phyloP scores from a whole-genome alignment of 2,888 invertebrate genomes.

The Hypolimnas misippus region DNA sequence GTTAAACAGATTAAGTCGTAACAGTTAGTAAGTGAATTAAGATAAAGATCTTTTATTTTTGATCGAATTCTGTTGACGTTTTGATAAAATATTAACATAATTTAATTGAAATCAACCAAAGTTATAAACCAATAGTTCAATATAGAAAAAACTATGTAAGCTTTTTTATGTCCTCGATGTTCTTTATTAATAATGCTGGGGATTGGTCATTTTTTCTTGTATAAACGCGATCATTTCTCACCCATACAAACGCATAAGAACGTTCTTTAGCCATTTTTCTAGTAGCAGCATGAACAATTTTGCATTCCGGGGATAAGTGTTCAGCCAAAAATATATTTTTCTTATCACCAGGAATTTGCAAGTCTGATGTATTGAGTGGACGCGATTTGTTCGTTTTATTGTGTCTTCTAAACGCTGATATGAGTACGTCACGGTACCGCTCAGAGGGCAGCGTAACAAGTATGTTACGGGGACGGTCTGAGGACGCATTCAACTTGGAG shows the following conservation, averaged over 20 bases:
- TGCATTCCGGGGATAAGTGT: slow-evolving; percentile 8
- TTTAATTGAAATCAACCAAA: slow-evolving; percentile 6
- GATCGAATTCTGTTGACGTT: slow-evolving; percentile 25
- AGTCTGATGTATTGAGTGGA: slow-evolving; percentile 9
- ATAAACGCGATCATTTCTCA: slow-evolving; percentile 15
- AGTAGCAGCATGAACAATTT: slow-evolving; percentile 21
- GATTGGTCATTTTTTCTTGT: slow-evolving; percentile 12
- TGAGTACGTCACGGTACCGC: slow-evolving; percentile 13
- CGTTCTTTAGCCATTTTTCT: slow-evolving; percentile 14
- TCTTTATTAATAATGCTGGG: slow-evolving; percentile 12
- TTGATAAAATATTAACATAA: slow-evolving; percentile 15
- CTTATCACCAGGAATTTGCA: slow-evolving; percentile 21
- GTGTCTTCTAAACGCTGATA: slow-evolving; percentile 2
- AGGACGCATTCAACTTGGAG: background rate
- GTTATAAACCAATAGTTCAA: slow-evolving; percentile 1
- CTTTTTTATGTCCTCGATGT: slow-evolving; percentile 14
- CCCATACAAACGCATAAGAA: background rate
- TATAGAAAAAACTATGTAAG: background rate
- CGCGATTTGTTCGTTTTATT: slow-evolving; percentile 17
- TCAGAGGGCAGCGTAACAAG: slow-evolving; percentile 23
- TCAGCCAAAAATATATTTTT: slow-evolving; percentile 22
- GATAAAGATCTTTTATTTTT: slow-evolving; percentile 10
- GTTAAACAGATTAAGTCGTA: slow-evolving; percentile 14
- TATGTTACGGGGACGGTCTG: slow-evolving; percentile 21
- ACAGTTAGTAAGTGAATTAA: slow-evolving; percentile 1